phyloP scores from a whole-genome alignment of 2,797 vertebrate species.

The Coendou prehensilis region DNA sequence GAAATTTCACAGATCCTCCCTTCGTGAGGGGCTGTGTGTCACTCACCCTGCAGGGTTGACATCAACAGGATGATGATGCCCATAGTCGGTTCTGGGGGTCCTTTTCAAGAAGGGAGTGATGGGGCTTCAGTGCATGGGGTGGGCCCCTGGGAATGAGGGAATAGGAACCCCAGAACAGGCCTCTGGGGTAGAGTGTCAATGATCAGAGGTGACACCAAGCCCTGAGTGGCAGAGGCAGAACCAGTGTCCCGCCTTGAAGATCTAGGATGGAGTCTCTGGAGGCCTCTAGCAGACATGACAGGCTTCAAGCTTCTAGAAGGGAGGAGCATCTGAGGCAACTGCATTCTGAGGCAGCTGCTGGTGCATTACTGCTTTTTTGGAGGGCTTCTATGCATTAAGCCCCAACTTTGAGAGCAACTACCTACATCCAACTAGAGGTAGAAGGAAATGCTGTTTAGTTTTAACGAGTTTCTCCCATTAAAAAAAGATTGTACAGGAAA shows the following conservation, averaged over 20 bases:
- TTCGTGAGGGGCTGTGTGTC: neutral
- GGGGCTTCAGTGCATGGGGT: neutral
- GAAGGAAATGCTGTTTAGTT: neutral
- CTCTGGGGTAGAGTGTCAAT: neutral
- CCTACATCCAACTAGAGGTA: neutral
- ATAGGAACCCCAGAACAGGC: neutral
- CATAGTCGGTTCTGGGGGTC: fast-evolving
- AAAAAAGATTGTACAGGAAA: neutral
- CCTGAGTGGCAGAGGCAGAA: neutral
- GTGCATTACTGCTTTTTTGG: neutral
- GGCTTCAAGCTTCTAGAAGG: neutral
- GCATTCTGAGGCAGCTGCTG: neutral
- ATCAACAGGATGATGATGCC: neutral
- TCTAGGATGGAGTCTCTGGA: no score
- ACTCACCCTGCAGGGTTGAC: neutral
- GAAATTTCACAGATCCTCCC: neutral
- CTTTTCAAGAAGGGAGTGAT: neutral
- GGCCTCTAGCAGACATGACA: neutral
- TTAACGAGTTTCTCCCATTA: neutral
- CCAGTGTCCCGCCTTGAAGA: neutral
- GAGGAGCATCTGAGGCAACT: no score
- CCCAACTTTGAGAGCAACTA: neutral
- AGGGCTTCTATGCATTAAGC: neutral
- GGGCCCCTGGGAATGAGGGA: neutral
- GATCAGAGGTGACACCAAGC: neutral